These are phyloP conservation scores for Prionace glauca DNA, from an alignment of 2,797 vertebrate species.

Conservation along the genomic window DNA sequence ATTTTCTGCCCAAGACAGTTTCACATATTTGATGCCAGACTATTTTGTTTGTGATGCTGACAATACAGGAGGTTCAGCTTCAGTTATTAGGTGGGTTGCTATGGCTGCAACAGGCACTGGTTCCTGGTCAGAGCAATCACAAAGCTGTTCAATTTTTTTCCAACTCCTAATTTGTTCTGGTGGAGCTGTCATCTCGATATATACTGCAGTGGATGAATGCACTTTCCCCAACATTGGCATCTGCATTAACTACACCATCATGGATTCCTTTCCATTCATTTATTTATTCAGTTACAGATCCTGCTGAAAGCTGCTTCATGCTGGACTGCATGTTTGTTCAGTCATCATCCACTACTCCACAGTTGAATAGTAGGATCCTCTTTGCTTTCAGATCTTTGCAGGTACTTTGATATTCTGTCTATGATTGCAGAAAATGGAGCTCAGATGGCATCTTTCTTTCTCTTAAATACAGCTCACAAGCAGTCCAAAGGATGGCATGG, in stretches of 20 bases:
- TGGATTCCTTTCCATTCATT: background rate
- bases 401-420: background rate
- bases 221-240: background rate
- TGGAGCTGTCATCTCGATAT: background rate
- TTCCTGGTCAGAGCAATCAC: background rate
- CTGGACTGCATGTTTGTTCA: background rate
- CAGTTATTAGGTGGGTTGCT: slow-evolving; percentile 17
- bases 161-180: background rate
- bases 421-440: background rate
- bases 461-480: background rate
- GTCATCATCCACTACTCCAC: background rate
- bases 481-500: background rate
- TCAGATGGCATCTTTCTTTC: background rate
- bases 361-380: background rate
- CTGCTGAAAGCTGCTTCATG: background rate
- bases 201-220: background rate
- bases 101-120: background rate
- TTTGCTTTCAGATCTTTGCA: background rate
- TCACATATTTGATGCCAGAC: background rate
- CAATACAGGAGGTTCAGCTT: background rate
- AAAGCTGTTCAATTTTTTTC: background rate
- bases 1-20: no score
- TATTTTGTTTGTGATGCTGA: background rate
- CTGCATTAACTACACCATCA: background rate
- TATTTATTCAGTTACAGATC: background rate